Percentiles rank a stretch among this genome's conserved stretches.
phyloP scores from a whole-genome alignment of 2,113 vertebrate species.

The Gopherus flavomarginatus region DNA sequence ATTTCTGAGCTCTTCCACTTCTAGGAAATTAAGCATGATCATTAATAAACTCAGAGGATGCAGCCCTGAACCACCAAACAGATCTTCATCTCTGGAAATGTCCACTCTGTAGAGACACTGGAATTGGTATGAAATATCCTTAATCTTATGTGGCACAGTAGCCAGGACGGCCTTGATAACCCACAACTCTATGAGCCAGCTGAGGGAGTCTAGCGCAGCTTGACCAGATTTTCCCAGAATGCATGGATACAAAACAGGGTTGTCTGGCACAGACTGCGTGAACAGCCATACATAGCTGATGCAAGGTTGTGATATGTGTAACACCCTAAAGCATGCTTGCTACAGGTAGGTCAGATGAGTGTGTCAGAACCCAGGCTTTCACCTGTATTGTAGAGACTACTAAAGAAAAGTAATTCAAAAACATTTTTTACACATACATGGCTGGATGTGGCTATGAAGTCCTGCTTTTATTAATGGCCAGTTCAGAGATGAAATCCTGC shows the following conservation, averaged over 20 bases:
- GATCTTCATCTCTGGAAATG: rapidly evolving
- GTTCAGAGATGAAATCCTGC: not conserved
- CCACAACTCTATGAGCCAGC: not conserved
- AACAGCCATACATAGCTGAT: not conserved
- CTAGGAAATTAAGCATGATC: not conserved
- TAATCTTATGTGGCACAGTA: rapidly evolving
- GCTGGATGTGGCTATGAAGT: rapidly evolving
- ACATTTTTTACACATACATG: not conserved
- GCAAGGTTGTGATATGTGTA: not conserved
- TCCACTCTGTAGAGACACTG: not conserved
- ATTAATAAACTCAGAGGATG: not conserved
- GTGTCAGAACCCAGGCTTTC: not conserved
- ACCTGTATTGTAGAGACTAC: not conserved
- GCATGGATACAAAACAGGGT: not conserved
- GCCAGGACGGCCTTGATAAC: not conserved
- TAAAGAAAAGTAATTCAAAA: not conserved
- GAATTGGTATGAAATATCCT: not conserved
- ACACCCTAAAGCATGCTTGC: too few relatives aligned
- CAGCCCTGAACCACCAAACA: not conserved
- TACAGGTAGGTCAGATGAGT: too few relatives aligned
- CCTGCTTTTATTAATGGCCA: not conserved
- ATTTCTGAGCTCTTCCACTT: not conserved
- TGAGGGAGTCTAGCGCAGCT: rapidly evolving
- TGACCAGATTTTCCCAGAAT: not conserved
- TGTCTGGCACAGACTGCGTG: not conserved